Percentiles rank a stretch among this genome's conserved stretches.
Conservation (phyloP, 1,140 invertebrate species). For the Bombus fervidus region DNA sequence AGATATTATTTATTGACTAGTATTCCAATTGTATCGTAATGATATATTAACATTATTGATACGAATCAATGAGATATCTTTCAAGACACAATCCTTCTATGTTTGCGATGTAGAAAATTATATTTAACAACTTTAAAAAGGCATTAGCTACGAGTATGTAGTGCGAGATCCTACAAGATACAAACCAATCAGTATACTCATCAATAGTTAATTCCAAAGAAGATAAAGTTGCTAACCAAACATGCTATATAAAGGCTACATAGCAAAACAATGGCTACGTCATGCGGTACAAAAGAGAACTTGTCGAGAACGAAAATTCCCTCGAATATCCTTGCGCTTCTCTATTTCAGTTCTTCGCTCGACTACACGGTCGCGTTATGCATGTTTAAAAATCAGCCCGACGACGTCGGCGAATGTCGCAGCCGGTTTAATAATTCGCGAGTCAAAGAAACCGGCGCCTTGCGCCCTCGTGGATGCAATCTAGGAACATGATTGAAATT, state of each 20-base stretch:
- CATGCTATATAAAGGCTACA: background rate
- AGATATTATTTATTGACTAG: background rate
- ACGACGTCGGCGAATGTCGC: conserved; percentile 24
- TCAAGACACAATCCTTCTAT: no score
- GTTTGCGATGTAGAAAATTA: background rate
- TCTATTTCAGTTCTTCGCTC: background rate
- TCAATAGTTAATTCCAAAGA: background rate
- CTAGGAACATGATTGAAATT: conserved; percentile 33
- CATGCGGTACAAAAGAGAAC: background rate
- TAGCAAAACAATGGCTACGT: background rate
- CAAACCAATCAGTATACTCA: no score
- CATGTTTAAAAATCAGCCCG: conserved; percentile 34
- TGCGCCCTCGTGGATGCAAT: background rate
- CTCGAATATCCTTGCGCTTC: conserved; percentile 7
- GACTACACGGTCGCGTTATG: background rate
- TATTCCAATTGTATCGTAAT: background rate
- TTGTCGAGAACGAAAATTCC: conserved; percentile 25
- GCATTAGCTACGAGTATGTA: no score
- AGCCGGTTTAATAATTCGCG: conserved; percentile 38
- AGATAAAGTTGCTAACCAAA: background rate
- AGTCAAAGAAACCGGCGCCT: conserved; percentile 14
- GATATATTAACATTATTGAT: background rate
- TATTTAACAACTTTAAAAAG: background rate
- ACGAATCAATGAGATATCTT: no score
- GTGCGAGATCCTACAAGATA: no score